These are phyloP conservation scores for Aphidius colemani DNA, from an alignment of 2,888 invertebrate genomes.

Conservation along the genomic window DNA sequence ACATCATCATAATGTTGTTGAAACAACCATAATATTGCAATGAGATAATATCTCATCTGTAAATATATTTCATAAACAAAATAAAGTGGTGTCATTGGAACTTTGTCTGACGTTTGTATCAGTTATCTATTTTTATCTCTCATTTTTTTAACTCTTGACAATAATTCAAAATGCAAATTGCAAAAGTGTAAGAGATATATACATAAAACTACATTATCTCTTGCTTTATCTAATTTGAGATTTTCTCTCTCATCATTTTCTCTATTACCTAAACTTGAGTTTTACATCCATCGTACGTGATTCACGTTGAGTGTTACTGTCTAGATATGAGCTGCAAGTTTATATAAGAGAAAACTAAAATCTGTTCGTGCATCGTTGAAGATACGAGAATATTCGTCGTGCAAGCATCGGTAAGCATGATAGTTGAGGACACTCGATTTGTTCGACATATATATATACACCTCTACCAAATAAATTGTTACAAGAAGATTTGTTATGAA, in stretches of 20 bases:
- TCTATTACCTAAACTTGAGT: slow-evolving; percentile 1
- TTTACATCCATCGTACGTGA: slow-evolving; percentile 22
- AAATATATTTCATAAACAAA: neutral
- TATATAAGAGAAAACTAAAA: slow-evolving; percentile 5
- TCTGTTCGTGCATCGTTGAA: slow-evolving; percentile 24
- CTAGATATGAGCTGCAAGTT: slow-evolving; percentile 17
- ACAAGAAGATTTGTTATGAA: too few species aligned
- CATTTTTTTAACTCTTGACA: too few species aligned
- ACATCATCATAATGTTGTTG: neutral
- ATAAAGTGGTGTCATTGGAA: neutral
- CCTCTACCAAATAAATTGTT: too few species aligned
- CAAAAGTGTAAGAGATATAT: slow-evolving; percentile 13
- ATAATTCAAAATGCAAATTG: slow-evolving; percentile 11
- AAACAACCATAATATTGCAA: neutral
- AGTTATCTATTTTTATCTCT: too few species aligned
- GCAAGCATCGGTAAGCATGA: slow-evolving; percentile 14
- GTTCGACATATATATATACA: slow-evolving; percentile 6
- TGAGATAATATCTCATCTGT: neutral
- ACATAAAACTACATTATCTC: too few species aligned
- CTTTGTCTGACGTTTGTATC: too few species aligned
- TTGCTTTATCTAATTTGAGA: neutral
- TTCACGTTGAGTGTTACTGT: slow-evolving; percentile 21
- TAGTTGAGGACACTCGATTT: slow-evolving; percentile 21
- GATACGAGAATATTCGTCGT: slow-evolving; percentile 23
- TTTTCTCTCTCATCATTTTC: slow-evolving; percentile 4